Conservation (phyloP, 2,888 invertebrate species). For the Drosophila anomalata region DNA sequence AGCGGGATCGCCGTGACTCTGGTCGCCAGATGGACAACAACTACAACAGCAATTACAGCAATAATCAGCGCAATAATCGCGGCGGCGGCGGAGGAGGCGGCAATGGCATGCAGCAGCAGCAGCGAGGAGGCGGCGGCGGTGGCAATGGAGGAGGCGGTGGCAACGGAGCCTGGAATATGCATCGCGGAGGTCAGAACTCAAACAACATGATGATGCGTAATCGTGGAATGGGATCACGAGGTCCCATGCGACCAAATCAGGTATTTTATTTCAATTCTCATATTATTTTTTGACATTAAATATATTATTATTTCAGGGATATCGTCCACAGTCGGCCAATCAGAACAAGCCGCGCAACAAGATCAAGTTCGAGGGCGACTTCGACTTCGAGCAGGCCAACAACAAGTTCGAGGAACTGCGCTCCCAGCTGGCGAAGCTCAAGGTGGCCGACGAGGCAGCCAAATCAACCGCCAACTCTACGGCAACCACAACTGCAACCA, state of each 20-base stretch:
- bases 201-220: constrained; percentile 82
- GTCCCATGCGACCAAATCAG: constrained; percentile 82
- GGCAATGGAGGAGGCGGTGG: constrained; percentile 76
- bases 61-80: constrained; percentile 81
- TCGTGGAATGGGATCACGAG: constrained; percentile 80
- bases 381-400: constrained; percentile 99
- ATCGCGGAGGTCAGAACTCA: constrained; percentile 81
- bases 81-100: constrained; percentile 81
- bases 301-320: constrained; percentile 67
- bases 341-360: constrained; percentile 84
- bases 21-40: constrained; percentile 81
- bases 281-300: not conserved
- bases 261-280: constrained; percentile 50
- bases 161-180: constrained; percentile 81
- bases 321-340: constrained; percentile 85
- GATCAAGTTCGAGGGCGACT: constrained; percentile 97
- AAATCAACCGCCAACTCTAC: constrained; percentile 46
- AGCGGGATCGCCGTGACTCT: constrained; percentile 83
- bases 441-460: constrained; percentile 86
- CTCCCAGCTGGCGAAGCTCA: constrained; percentile 92
- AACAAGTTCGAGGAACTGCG: constrained; percentile 97
- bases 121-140: constrained; percentile 41
- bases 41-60: constrained; percentile 78
- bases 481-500: constrained; percentile 62
- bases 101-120: constrained; percentile 59